A percentile compares a stretch with the other conserved stretches of the same genome.
Conservation (phyloP, 2,888 invertebrate species). For the Nomada flava region DNA sequence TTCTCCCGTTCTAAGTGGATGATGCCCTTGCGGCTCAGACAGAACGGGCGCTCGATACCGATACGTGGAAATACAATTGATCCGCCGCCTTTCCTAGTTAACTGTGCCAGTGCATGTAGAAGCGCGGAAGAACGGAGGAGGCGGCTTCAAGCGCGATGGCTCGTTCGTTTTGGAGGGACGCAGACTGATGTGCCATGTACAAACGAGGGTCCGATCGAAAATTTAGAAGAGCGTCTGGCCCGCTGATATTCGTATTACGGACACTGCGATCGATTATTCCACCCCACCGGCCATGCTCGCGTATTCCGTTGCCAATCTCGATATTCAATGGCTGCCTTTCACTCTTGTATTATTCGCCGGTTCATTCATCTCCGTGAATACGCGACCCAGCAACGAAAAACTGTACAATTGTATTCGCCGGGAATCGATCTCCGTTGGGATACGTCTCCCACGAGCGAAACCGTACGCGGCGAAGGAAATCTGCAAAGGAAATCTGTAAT, state of each 20-base stretch:
- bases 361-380: background rate
- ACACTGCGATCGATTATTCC: background rate
- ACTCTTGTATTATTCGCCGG: constrained; percentile 19
- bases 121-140: too few species aligned
- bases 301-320: background rate
- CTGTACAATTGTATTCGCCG: background rate
- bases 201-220: too few species aligned
- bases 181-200: too few species aligned
- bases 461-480: too few species aligned
- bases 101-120: too few species aligned
- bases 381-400: background rate
- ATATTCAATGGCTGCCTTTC: background rate
- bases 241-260: constrained; percentile 7
- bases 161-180: constrained; percentile 4
- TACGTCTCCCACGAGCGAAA: constrained; percentile 1
- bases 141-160: background rate
- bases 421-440: background rate
- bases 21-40: constrained; percentile 37
- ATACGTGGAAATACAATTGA: background rate
- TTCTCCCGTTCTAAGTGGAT: constrained; percentile 32
- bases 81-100: background rate
- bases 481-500: too few species aligned
- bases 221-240: too few species aligned
- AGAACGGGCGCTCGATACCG: constrained; percentile 1
- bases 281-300: too few species aligned